phyloP scores from a whole-genome alignment of 2,888 invertebrate genomes.

The Scaptomyza flava region DNA sequence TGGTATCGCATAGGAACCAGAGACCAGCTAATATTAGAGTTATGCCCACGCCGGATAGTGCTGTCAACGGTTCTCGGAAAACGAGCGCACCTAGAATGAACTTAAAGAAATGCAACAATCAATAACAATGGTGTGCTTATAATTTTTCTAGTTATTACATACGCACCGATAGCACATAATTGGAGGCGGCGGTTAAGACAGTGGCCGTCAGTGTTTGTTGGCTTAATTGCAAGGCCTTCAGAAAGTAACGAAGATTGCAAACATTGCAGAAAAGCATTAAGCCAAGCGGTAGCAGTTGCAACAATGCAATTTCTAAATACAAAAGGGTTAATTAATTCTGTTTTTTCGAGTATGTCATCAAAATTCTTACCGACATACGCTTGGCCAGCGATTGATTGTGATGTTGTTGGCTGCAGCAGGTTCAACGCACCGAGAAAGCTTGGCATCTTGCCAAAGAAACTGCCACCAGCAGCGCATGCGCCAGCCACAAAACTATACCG shows the following conservation, averaged over 20 bases:
- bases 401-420: slow-evolving; percentile 22
- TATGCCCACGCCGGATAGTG: slow-evolving; percentile 90
- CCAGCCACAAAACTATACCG: slow-evolving; percentile 84
- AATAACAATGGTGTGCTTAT: not conserved
- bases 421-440: slow-evolving; percentile 62
- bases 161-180: slow-evolving; percentile 87
- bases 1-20: slow-evolving; percentile 86
- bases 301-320: slow-evolving; percentile 57
- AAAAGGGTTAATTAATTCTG: slow-evolving; percentile 1
- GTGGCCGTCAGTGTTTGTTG: slow-evolving; percentile 86
- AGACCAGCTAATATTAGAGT: slow-evolving; percentile 89
- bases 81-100: slow-evolving; percentile 89
- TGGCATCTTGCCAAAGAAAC: slow-evolving; percentile 87
- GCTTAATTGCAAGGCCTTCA: slow-evolving; percentile 86
- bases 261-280: slow-evolving; percentile 87
- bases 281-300: slow-evolving; percentile 83
- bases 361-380: slow-evolving; percentile 30
- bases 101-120: slow-evolving; percentile 80
- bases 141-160: not conserved
- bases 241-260: slow-evolving; percentile 86
- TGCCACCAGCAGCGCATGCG: slow-evolving; percentile 86
- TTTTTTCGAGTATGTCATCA: not conserved
- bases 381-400: not conserved
- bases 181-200: slow-evolving; percentile 86
- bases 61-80: slow-evolving; percentile 89